Evolutionary conservation across 2,113 vertebrate genomes (phyloP), one percentile per base, ranked within the genome.

Genomic region (Dunckerocampus dactyliophorus): DNA sequence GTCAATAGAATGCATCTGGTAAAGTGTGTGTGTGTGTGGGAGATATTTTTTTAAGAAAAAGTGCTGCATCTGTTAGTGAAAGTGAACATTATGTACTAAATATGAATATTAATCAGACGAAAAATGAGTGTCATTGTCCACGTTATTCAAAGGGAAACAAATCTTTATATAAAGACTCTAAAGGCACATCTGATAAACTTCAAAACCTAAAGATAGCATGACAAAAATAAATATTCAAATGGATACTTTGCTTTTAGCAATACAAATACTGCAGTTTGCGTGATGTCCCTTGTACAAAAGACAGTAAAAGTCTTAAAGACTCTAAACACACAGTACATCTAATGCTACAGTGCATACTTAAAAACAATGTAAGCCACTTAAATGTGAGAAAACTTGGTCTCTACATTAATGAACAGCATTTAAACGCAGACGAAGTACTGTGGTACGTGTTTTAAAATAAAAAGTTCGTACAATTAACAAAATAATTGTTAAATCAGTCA

Each of bases 211-310:
- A 57, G 9, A 54, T 59, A 48, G 19, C 4, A 59, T 19, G 24
- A 39, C 64, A 65, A 79, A 43, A 77, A 81, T 80, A 83, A 82
- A 83, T 81, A 82, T 19, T 66, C 70, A 63, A 67, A 72, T 47
- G 37, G 56, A 53, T 13, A 49, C 47, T 64, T 65, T 51, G 20
- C 50, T 50, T 62, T 70, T 46, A 57, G 59, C 17, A 59, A 66
- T 76, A 66, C 20, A 47, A 21, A 51, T 43, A 53, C 13, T 12
- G 9, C 16, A 21, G 51, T 39, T 47, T 69, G 56, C 31, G 24
- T 65, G 21, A 59, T 34, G 15, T 78, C 43, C 12, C 21, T 62
- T 34, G 55, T 43, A 17, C 10, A 61, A 13, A 55, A 59, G 43
- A 28, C 43, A 64, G 31, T 46, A 48, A 39, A 57, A 43, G 46